A percentile compares a stretch with the other conserved stretches of the same genome.
Evolutionary conservation across 2,888 invertebrate species (phyloP).

Genomic region (Plemyria rubiginata): DNA sequence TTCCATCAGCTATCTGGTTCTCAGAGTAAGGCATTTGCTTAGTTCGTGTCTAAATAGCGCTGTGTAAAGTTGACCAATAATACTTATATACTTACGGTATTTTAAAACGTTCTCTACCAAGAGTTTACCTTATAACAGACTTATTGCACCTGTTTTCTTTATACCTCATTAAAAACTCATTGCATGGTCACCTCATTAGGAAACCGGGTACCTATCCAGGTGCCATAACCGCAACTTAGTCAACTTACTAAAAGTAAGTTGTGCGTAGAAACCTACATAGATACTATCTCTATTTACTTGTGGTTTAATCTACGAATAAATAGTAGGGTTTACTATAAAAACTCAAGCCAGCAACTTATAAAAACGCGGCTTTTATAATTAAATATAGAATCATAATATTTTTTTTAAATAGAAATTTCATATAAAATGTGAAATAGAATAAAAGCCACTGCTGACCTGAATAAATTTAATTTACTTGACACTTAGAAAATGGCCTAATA

Average conservation of each 20-base stretch:
- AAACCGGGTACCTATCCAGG: conserved; percentile 36
- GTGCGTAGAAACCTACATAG: not conserved
- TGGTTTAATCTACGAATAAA: too few relatives aligned
- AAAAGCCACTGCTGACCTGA: too few relatives aligned
- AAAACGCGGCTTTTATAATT: not conserved
- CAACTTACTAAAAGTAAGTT: conserved; percentile 7
- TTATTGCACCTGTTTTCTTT: conserved; percentile 11
- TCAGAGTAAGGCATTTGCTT: too few relatives aligned
- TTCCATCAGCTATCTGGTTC: too few relatives aligned
- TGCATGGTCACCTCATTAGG: conserved; percentile 52
- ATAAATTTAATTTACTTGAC: too few relatives aligned
- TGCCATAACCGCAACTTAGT: conserved; percentile 17
- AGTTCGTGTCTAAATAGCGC: too few relatives aligned
- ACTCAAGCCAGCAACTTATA: not conserved
- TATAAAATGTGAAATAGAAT: too few relatives aligned
- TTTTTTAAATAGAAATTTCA: not conserved
- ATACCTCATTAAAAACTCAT: conserved; percentile 33
- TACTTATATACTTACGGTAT: not conserved
- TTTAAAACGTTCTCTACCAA: conserved; percentile 8
- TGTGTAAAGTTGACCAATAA: too few relatives aligned
- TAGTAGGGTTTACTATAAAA: too few relatives aligned
- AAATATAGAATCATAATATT: not conserved
- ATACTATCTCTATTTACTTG: not conserved
- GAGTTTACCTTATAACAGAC: conserved; percentile 5
- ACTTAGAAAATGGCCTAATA: too few relatives aligned